A percentile compares a stretch with the other conserved stretches of the same genome.
Conservation (phyloP, 2,113 vertebrate species). For the Panthera tigris region DNA sequence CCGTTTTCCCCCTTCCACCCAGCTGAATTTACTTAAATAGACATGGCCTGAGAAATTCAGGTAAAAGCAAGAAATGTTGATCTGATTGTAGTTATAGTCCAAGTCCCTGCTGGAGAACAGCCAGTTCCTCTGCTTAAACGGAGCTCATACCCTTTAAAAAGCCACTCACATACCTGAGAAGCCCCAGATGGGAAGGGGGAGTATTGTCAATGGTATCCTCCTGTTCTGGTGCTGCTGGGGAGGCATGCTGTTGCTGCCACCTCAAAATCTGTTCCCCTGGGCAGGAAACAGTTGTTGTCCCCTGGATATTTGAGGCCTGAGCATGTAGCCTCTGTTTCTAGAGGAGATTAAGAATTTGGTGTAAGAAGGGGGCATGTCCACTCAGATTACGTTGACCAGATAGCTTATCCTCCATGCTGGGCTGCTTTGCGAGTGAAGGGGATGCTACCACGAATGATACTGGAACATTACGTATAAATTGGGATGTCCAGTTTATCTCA, state of each 20-base stretch:
- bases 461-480: background rate
- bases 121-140: background rate
- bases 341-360: background rate
- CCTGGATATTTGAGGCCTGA: background rate
- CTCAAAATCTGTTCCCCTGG: background rate
- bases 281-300: background rate
- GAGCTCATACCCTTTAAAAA: background rate
- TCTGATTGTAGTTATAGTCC: background rate
- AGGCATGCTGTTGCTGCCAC: background rate
- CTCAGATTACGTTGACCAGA: background rate
- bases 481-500: background rate
- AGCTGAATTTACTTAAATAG: background rate
- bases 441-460: background rate
- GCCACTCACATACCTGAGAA: background rate
- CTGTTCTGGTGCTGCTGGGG: background rate
- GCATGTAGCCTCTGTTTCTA: background rate
- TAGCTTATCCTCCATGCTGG: background rate
- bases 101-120: background rate
- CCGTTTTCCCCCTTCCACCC: background rate
- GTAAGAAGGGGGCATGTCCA: background rate
- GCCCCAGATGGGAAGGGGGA: background rate
- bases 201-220: background rate
- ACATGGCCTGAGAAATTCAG: background rate
- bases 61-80: background rate
- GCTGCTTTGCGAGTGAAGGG: background rate